Evolutionary conservation across 2,888 invertebrate genomes (phyloP).

Genomic region (Drosophila limbata): DNA sequence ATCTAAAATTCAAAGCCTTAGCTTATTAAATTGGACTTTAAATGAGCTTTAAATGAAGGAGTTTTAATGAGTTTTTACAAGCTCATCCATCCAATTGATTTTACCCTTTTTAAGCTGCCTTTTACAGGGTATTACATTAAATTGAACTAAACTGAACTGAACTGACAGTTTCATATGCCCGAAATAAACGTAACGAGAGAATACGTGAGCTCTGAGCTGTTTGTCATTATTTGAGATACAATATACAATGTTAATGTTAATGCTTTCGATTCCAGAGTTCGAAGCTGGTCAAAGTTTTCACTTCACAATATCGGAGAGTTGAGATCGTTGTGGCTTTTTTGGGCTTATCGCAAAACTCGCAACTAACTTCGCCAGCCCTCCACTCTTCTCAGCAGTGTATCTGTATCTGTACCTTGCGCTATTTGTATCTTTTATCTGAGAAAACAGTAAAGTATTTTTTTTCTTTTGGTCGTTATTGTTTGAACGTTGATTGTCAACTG

Average conservation of each 20-base stretch:
- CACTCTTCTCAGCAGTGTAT: constrained; percentile 9
- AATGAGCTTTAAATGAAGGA: neutral
- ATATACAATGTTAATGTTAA: constrained; percentile 7
- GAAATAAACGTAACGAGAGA: constrained; percentile 32
- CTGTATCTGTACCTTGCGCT: constrained; percentile 38
- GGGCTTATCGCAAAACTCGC: constrained; percentile 12
- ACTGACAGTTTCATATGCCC: constrained; percentile 49
- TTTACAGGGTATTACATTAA: constrained; percentile 27
- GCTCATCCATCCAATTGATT: too few species aligned
- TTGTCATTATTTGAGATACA: constrained; percentile 31
- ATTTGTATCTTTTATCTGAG: constrained; percentile 69
- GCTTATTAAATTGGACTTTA: neutral
- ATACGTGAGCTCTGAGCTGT: constrained; percentile 41
- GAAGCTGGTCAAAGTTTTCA: constrained; percentile 13
- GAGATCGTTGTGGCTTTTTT: constrained; percentile 1
- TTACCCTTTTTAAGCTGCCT: neutral
- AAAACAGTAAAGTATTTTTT: constrained; percentile 44
- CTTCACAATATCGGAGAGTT: neutral
- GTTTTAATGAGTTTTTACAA: too few species aligned
- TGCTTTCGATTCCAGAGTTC: constrained; percentile 22
- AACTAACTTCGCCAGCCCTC: neutral
- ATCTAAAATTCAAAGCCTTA: neutral
- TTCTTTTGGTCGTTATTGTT: constrained; percentile 65
- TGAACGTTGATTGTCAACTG: constrained; percentile 78
- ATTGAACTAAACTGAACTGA: constrained; percentile 16